Base-by-base conservation (phyloP, 2,113 vertebrate genomes). In the Lutjanus erythropterus region DNA sequence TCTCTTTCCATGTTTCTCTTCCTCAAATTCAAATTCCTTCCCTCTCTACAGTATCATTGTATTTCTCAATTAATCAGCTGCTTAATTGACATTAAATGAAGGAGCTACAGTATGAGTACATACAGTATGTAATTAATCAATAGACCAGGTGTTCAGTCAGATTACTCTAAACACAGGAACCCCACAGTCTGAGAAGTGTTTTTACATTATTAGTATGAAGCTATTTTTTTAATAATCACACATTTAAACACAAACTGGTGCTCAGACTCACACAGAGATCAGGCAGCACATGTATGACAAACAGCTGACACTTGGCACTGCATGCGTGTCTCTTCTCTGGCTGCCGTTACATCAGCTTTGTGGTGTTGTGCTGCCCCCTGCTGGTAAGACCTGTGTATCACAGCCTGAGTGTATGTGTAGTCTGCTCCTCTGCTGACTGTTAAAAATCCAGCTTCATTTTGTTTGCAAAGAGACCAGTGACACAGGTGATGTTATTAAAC, bases 351-450 rank as follows among this genome's bases (percentile, higher is more conserved):
- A 41, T 42, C 9, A 6, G 18, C 5, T 60, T 21, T 44, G 7
- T 41, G 3, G 66, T 31, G 74, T 10, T 78, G 23, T 70, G 16
- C 75, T 81, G 90, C 14, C 87, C 56, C 72, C 88, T 91, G 82
- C 78, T 93, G 91, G 78, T 78, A 1, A 23, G 8, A 41, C 56
- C 10, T 9, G 1, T 0, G 55, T 41, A 58, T 60, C 9, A 39
- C 78, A 47, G 2, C 23, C 14, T 39, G 33, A 23, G 19, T 11
- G 33, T 46, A 2, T 19, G 16, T 21, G 2, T 44, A 44, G 42
- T 12, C 25, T 27, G 14, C 7, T 27, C 9, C 9, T 27, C 19
- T 41, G n/a, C 0, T 8, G 9, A 2, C 12, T 52, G n/a, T 29
- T 16, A 23, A n/a, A n/a, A n/a, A n/a, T n/a, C n/a, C n/a, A n/a